A percentile compares a stretch with the other conserved stretches of the same genome.
phyloP scores from a whole-genome alignment of 2,888 invertebrate species.

The Drepana falcataria region DNA sequence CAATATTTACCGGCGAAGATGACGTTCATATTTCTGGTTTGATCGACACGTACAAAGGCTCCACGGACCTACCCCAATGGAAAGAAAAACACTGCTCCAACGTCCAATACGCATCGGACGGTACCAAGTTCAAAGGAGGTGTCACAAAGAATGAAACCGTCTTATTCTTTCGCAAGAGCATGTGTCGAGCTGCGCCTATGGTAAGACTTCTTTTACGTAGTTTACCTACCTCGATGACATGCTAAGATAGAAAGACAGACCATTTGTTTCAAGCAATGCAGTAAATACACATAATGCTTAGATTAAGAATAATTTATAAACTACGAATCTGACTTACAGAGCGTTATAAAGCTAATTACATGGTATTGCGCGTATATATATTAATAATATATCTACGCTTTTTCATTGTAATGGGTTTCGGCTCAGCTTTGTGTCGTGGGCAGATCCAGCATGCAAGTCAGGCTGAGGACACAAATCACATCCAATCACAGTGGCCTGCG shows the following conservation, averaged over 20 bases:
- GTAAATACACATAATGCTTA: no score
- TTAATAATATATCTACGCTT: no score
- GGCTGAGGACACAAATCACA: no score
- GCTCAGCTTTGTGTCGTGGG: no score
- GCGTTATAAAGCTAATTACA: no score
- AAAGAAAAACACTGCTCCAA: conserved; percentile 85
- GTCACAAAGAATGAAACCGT: conserved; percentile 83
- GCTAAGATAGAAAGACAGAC: neutral
- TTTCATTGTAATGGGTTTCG: no score
- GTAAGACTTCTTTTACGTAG: conserved; percentile 66
- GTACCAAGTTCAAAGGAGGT: conserved; percentile 88
- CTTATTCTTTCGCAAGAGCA: conserved; percentile 89
- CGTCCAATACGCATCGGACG: conserved; percentile 88
- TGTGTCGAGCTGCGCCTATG: conserved; percentile 89
- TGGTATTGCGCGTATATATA: no score
- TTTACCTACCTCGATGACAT: neutral
- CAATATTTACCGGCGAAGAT: conserved; percentile 84
- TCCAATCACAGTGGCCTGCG: no score
- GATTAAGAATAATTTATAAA: no score
- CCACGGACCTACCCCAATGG: conserved; percentile 88
- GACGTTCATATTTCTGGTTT: conserved; percentile 82
- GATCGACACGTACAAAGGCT: conserved; percentile 87
- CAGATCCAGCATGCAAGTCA: no score
- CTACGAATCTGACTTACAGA: no score
- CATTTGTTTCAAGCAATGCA: no score